Base-by-base conservation (phyloP, 2,113 vertebrate genomes). In the Zosterops japonicus region DNA sequence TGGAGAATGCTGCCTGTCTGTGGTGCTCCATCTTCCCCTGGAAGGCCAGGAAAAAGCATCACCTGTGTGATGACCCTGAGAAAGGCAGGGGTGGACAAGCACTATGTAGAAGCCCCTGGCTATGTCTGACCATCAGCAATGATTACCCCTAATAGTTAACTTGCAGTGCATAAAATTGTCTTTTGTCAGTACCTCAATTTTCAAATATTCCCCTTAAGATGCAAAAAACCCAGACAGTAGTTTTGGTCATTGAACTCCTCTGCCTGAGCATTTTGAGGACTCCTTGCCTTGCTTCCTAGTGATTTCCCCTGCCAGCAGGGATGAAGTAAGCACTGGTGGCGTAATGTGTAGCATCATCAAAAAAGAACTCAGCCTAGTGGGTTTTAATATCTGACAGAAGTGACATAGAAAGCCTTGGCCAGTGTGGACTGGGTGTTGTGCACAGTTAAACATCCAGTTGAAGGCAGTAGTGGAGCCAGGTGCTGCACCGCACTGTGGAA, bases 401-500 rank as follows among this genome's bases (percentile, higher is more conserved):
- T n/a, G 22, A 24, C 28, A 2, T 29, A 28, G 49, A 60, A 83
- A 28, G 23, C 44, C 13, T 27, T 59, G 47, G 44, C 25, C 3
- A 6, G 25, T 12, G 12, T 41, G 63, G 87, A 42, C 60, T 22
- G 33, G 14, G 11, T 20, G 14, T 61, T 83, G 17, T 10, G 14
- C 52, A 5, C 33, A 21, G 64, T 31, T 53, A 46, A 63, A 59
- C 1, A 2, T 82, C 27, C 70, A 44, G 22, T 19, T 72, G 14
- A 59, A n/a, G 57, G 36, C 44, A 21, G 28, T 3, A 2, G 28
- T 25, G 36, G 27, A 63, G 29, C 35, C 3, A 5, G 31, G 36
- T 76, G 42, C 64, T 83, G 11, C 2, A 1, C 42, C 2, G 0
- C 2, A 0, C 33, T 1, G 0, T 31, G 39, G 61, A 39, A 91